Conservation (phyloP, 2,113 vertebrate genomes). For the Pygoscelis adeliae region DNA sequence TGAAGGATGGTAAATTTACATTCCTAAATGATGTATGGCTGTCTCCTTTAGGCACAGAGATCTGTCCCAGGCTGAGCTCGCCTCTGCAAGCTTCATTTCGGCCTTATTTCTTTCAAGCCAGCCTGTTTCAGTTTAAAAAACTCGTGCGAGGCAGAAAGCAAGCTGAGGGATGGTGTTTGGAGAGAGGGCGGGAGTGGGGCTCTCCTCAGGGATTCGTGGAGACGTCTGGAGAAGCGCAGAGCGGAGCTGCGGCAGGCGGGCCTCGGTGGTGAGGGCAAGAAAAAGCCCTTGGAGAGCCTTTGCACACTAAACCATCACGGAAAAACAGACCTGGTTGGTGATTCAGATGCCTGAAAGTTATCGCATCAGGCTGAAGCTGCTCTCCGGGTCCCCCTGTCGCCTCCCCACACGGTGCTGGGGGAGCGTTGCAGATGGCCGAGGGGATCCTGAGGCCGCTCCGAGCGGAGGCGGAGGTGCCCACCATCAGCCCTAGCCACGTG, state of each 20-base stretch:
- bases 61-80: not conserved
- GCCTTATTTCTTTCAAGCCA: conserved; percentile 9
- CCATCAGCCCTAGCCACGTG: rapidly evolving
- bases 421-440: rapidly evolving
- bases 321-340: not conserved
- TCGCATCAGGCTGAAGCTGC: not conserved
- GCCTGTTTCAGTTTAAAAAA: not conserved
- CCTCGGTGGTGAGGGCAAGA: rapidly evolving
- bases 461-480: not conserved
- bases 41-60: not conserved
- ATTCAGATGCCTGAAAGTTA: not conserved
- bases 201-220: not conserved
- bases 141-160: not conserved
- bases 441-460: rapidly evolving
- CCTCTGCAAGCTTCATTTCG: not conserved
- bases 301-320: rapidly evolving
- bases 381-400: rapidly evolving
- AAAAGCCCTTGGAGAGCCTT: conserved; percentile 27
- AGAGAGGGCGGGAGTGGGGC: not conserved
- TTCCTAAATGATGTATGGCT: not conserved
- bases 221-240: not conserved
- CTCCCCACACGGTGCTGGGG: rapidly evolving
- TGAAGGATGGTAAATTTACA: not conserved
- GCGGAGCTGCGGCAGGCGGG: not conserved
- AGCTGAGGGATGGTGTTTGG: not conserved